These are phyloP conservation scores for Ennomos fuscantarius DNA, from an alignment of 2,888 invertebrate species.

Conservation along the genomic window DNA sequence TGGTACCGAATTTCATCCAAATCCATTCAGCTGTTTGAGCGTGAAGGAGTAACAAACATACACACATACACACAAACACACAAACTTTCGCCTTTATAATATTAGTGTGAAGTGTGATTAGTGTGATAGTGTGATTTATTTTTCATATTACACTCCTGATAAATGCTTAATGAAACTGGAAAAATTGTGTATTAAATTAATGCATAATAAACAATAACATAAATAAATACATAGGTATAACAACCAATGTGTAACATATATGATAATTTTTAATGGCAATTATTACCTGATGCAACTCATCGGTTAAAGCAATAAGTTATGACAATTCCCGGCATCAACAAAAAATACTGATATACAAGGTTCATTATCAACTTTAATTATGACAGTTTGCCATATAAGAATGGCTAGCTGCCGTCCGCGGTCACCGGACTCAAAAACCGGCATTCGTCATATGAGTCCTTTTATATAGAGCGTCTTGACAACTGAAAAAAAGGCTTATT, in stretches of 20 bases:
- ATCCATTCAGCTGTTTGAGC: no score
- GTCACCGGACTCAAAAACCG: conserved; percentile 64
- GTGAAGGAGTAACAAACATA: no score
- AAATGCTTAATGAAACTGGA: no score
- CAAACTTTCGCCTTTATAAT: no score
- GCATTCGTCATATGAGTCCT: conserved; percentile 59
- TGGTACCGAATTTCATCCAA: no score
- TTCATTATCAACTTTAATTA: conserved; percentile 83
- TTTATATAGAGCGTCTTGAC: conserved; percentile 70
- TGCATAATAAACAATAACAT: no score
- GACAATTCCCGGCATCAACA: conserved; percentile 70
- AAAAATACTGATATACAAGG: conserved; percentile 65
- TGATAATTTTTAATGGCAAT: conserved; percentile 50
- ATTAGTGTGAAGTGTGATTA: no score
- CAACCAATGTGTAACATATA: conserved; percentile 10
- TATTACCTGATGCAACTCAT: conserved; percentile 54
- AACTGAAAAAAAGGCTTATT: conserved; percentile 63
- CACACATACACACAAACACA: no score
- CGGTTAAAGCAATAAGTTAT: conserved; percentile 75
- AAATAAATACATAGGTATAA: no score
- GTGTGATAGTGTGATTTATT: no score
- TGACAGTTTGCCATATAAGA: conserved; percentile 82
- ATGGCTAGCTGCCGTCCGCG: conserved; percentile 67
- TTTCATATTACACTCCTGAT: no score
- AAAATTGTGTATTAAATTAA: no score